Evolutionary conservation across 2,797 vertebrate species (phyloP).

Genomic region (Poliocrania exsul): DNA sequence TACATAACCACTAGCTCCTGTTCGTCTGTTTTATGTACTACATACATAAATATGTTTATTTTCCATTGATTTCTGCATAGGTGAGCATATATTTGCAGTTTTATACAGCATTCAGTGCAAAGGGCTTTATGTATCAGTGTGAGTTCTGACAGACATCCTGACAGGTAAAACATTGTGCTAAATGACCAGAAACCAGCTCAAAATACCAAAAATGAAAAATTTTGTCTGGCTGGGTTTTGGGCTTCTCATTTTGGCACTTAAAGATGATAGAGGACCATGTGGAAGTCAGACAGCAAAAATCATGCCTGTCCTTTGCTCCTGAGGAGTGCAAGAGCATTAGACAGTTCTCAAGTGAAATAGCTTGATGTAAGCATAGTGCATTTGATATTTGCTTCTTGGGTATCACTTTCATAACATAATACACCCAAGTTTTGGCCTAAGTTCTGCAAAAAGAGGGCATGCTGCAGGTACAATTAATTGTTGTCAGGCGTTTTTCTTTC

Average conservation of each 20-base stretch:
- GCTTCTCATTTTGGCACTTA: not conserved
- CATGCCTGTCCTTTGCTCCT: not conserved
- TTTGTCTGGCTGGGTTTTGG: not conserved
- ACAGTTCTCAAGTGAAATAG: constrained; percentile 40
- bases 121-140: not conserved
- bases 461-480: constrained; percentile 9
- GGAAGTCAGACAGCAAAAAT: not conserved
- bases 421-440: constrained; percentile 17
- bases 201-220: not conserved
- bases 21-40: not conserved
- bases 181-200: not conserved
- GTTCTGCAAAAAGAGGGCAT: constrained; percentile 37
- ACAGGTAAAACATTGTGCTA: not conserved
- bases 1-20: not conserved
- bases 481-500: constrained; percentile 15
- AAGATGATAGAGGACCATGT: not conserved
- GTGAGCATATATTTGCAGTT: not conserved
- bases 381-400: constrained; percentile 47
- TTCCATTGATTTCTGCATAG: not conserved
- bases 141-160: not conserved
- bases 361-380: constrained; percentile 17
- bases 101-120: not conserved
- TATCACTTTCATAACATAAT: constrained; percentile 47
- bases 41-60: not conserved
- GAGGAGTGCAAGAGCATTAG: constrained; percentile 36